Evolutionary conservation across 2,797 vertebrate genomes (phyloP).

Genomic region (Lerista edwardsae): DNA sequence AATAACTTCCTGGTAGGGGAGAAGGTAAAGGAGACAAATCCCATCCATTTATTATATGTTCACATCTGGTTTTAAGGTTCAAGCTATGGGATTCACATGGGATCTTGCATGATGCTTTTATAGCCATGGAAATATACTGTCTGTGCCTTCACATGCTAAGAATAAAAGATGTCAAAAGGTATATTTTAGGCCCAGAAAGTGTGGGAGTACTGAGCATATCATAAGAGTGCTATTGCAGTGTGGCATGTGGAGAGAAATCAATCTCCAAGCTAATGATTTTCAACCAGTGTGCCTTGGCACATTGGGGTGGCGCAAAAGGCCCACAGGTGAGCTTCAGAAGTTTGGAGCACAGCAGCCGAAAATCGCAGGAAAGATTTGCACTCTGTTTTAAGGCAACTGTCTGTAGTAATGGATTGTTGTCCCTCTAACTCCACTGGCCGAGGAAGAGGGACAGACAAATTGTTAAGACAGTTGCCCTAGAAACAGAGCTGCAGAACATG

Average conservation of each 20-base stretch:
- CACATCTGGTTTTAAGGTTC: conserved; percentile 1
- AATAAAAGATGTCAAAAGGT: background rate
- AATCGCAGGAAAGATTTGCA: no score
- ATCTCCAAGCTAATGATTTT: background rate
- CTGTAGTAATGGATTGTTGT: no score
- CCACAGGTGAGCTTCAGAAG: no score
- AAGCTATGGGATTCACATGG: background rate
- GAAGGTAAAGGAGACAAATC: background rate
- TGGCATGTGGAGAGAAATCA: background rate
- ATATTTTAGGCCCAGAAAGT: background rate
- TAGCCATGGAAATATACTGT: background rate
- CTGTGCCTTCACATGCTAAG: background rate
- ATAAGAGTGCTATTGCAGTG: background rate
- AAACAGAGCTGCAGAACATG: no score
- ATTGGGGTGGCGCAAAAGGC: no score
- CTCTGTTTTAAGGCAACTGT: no score
- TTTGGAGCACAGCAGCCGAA: no score
- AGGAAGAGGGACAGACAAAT: no score
- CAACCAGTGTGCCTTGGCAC: background rate
- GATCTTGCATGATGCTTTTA: background rate
- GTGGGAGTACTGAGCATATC: background rate
- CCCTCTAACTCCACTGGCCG: no score
- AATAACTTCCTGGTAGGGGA: conserved; percentile 9
- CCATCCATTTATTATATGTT: background rate
- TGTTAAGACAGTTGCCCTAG: no score